Percentiles rank a stretch among this genome's conserved stretches.
These are phyloP conservation scores for Lycaena phlaeas DNA, from an alignment of 2,888 invertebrate genomes.

Conservation along the genomic window DNA sequence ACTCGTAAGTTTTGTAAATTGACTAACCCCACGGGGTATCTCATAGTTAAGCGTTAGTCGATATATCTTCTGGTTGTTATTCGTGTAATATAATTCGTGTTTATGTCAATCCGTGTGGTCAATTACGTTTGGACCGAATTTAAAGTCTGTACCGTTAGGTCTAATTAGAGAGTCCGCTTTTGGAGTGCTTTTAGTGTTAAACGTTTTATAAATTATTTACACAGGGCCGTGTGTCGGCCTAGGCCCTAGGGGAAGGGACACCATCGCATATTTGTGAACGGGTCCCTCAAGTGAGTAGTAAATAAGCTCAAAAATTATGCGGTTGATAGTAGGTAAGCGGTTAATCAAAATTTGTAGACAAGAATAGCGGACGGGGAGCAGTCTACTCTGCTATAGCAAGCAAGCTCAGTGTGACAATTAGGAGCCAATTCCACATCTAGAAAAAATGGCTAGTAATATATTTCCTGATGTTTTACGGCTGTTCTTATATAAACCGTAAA, in stretches of 20 bases:
- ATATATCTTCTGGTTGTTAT: conserved; percentile 65
- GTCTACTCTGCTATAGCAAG: too few relatives aligned
- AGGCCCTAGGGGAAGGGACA: neutral
- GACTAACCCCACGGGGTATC: conserved; percentile 49
- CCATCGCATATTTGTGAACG: neutral
- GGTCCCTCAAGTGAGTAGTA: neutral
- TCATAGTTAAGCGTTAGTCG: conserved; percentile 58
- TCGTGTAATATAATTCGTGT: conserved; percentile 41
- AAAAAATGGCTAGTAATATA: too few relatives aligned
- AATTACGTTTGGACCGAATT: conserved; percentile 59
- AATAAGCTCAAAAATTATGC: neutral
- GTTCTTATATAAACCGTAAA: too few relatives aligned
- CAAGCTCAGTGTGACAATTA: too few relatives aligned
- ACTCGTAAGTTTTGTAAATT: conserved; percentile 24
- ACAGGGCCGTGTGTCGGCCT: neutral
- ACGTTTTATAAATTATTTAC: conserved; percentile 9
- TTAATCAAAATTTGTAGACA: too few relatives aligned
- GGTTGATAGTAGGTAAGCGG: too few relatives aligned
- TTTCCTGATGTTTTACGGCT: too few relatives aligned
- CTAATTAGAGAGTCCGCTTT: neutral
- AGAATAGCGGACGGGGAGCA: too few relatives aligned
- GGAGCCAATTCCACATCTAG: too few relatives aligned
- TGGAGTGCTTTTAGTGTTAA: conserved; percentile 11
- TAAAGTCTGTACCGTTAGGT: conserved; percentile 34
- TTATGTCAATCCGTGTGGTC: conserved; percentile 60